Evolutionary conservation across 1,140 invertebrate species (phyloP).

Genomic region (Zaprionus inermis): DNA sequence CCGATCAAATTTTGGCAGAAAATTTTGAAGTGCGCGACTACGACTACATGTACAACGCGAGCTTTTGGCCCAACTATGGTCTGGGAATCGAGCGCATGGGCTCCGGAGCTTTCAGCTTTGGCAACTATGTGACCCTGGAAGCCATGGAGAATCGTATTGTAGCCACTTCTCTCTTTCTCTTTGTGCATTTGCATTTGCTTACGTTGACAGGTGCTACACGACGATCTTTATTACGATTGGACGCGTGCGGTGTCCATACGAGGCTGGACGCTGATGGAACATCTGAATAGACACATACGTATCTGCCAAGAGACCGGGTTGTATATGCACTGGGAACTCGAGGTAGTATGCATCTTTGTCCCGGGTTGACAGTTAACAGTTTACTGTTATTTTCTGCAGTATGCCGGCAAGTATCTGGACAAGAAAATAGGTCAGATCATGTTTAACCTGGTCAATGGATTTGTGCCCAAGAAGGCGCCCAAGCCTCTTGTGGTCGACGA

Average conservation of each 20-base stretch:
- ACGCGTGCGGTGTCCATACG: conserved; percentile 73
- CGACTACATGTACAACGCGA: conserved; percentile 68
- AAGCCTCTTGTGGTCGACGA: conserved; percentile 63
- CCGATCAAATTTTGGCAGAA: conserved; percentile 60
- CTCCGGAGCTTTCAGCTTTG: conserved; percentile 66
- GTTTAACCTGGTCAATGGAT: conserved; percentile 55
- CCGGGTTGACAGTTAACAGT: background rate
- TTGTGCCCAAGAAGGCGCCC: conserved; percentile 59
- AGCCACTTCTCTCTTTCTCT: background rate
- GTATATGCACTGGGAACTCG: conserved; percentile 71
- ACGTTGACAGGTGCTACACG: conserved; percentile 54
- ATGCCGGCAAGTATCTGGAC: conserved; percentile 66
- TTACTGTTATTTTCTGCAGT: conserved; percentile 17
- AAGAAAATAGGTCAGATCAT: conserved; percentile 67
- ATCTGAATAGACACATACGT: conserved; percentile 66
- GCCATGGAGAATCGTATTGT: conserved; percentile 74
- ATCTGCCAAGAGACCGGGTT: conserved; percentile 70
- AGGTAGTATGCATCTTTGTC: conserved; percentile 35
- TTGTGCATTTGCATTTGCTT: background rate
- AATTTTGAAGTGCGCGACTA: conserved; percentile 74
- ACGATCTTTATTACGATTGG: conserved; percentile 79
- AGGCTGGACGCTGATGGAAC: conserved; percentile 72
- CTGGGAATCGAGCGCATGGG: conserved; percentile 69
- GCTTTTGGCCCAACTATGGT: conserved; percentile 65
- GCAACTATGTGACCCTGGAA: conserved; percentile 62